Evolutionary conservation across 2,888 invertebrate genomes (phyloP).

Genomic region (Scaptomyza parva): DNA sequence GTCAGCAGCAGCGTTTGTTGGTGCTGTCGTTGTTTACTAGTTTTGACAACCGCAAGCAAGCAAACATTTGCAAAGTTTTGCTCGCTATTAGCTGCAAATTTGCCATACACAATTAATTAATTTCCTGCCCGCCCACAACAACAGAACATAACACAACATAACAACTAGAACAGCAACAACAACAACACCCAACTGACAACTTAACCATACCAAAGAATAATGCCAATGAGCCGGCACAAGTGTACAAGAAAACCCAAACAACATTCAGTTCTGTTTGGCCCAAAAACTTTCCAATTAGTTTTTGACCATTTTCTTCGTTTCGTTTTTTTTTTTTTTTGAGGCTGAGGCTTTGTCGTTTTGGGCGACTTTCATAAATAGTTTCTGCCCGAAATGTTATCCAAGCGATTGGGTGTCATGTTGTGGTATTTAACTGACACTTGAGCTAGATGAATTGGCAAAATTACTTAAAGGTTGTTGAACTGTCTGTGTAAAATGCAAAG

Average conservation of each 20-base stretch:
- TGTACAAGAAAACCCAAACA: constrained; percentile 31
- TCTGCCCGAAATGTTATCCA: constrained; percentile 32
- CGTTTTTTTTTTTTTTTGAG: constrained; percentile 6
- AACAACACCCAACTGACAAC: constrained; percentile 45
- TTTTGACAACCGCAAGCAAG: constrained; percentile 65
- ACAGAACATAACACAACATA: background rate
- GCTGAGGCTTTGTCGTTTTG: constrained; percentile 26
- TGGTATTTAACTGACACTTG: constrained; percentile 59
- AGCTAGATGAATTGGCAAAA: constrained; percentile 71
- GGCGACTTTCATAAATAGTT: constrained; percentile 62
- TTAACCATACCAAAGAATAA: constrained; percentile 48
- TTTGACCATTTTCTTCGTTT: constrained; percentile 54
- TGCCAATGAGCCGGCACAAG: constrained; percentile 49
- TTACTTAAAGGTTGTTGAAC: constrained; percentile 53
- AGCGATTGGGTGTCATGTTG: constrained; percentile 55
- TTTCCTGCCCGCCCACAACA: constrained; percentile 48
- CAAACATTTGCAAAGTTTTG: constrained; percentile 65
- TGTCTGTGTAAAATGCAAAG: constrained; percentile 27
- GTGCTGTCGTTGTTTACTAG: constrained; percentile 25
- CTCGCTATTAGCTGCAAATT: constrained; percentile 77
- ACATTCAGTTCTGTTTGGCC: constrained; percentile 46
- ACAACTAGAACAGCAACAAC: no score
- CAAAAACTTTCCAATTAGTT: constrained; percentile 71
- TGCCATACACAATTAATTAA: constrained; percentile 78
- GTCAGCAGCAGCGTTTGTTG: background rate